phyloP scores from a whole-genome alignment of 2,113 vertebrate genomes.

The Benthochromis sp. region DNA sequence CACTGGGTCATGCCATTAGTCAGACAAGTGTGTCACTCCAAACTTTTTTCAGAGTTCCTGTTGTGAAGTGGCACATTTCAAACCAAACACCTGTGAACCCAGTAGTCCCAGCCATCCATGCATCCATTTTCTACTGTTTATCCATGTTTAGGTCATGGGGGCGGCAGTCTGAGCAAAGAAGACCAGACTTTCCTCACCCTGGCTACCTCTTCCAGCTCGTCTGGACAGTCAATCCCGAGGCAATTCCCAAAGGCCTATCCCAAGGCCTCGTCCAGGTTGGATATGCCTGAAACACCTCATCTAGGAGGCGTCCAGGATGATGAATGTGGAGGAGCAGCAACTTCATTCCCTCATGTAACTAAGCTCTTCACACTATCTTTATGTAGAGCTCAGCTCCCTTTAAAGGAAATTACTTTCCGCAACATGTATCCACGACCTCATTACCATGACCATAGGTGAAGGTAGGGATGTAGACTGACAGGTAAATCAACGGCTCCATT shows the following conservation, averaged over 20 bases:
- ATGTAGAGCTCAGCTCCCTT: neutral
- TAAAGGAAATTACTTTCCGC: neutral
- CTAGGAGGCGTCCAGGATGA: neutral
- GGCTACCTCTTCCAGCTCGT: neutral
- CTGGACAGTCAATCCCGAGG: neutral
- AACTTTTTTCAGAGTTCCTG: neutral
- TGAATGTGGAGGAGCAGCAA: neutral
- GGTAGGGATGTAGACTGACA: neutral
- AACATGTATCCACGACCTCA: neutral
- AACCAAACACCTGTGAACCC: neutral
- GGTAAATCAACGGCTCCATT: neutral
- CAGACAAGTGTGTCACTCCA: neutral
- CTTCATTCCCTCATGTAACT: neutral
- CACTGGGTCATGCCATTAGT: neutral
- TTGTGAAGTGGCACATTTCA: neutral
- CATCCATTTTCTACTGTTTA: neutral
- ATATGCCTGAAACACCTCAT: neutral
- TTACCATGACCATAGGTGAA: neutral
- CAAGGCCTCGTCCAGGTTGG: neutral
- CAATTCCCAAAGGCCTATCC: neutral
- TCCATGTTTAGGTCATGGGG: neutral
- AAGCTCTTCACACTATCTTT: neutral
- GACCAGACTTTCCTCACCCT: neutral
- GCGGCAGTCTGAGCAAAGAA: neutral
- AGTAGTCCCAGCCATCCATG: neutral